A percentile compares a stretch with the other conserved stretches of the same genome.
These are phyloP conservation scores for Meloidogyne chitwoodi DNA, from an alignment of 1,140 invertebrate species.

Conservation along the genomic window DNA sequence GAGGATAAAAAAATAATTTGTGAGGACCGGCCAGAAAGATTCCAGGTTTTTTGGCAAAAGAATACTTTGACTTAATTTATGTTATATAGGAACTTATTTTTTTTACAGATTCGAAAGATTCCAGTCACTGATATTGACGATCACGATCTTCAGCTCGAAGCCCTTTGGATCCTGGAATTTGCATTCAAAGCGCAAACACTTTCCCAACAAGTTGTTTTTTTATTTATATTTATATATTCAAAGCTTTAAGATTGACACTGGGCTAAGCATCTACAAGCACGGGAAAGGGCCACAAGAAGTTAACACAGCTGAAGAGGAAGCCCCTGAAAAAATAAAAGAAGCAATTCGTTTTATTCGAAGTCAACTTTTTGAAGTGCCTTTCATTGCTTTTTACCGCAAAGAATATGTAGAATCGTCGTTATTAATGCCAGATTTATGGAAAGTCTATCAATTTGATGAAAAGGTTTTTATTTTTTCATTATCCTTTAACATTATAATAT, in stretches of 20 bases:
- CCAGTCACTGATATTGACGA: conserved; percentile 73
- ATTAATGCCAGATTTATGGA: conserved; percentile 92
- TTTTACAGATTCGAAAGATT: conserved; percentile 80
- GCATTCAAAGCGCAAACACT: conserved; percentile 69
- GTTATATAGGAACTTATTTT: too few relatives aligned
- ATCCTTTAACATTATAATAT: conserved; percentile 56
- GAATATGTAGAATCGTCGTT: conserved; percentile 92
- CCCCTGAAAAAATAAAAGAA: conserved; percentile 76
- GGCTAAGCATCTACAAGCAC: conserved; percentile 20
- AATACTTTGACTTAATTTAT: background rate
- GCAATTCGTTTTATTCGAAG: conserved; percentile 92
- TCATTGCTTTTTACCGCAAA: conserved; percentile 96
- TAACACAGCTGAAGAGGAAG: conserved; percentile 22
- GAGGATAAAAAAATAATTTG: conserved; percentile 77
- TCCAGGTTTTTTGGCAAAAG: conserved; percentile 56
- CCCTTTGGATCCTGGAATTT: conserved; percentile 93
- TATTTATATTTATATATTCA: background rate
- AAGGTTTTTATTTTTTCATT: conserved; percentile 62
- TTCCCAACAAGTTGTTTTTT: conserved; percentile 28
- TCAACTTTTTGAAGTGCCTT: conserved; percentile 72
- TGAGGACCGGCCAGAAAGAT: conserved; percentile 64
- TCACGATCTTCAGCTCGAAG: conserved; percentile 83
- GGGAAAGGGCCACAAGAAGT: conserved; percentile 3
- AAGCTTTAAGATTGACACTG: conserved; percentile 17
- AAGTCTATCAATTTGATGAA: conserved; percentile 72